phyloP scores from a whole-genome alignment of 1,140 invertebrate species.

The Philotrypesis tridentata region DNA sequence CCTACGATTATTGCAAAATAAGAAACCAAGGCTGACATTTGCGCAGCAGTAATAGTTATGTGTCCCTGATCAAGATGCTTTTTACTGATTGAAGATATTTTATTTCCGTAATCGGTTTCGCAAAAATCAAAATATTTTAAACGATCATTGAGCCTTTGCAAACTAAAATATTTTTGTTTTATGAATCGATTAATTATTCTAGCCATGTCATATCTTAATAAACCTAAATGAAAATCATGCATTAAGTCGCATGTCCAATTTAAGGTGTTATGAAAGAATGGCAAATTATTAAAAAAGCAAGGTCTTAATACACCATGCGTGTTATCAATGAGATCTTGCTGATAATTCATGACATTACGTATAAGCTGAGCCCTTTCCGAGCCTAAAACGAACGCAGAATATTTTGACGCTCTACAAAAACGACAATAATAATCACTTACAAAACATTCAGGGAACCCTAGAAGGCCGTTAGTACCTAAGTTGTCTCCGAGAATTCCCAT shows the following conservation, averaged over 20 bases:
- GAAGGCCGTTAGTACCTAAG: constrained; percentile 43
- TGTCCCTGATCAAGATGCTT: constrained; percentile 32
- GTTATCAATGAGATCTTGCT: constrained; percentile 37
- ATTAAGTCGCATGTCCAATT: constrained; percentile 49
- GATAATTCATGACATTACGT: constrained; percentile 50
- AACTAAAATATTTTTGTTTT: constrained; percentile 40
- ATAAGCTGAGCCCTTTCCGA: constrained; percentile 42
- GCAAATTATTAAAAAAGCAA: constrained; percentile 54
- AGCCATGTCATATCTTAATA: constrained; percentile 51
- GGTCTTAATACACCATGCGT: constrained; percentile 44
- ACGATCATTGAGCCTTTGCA: constrained; percentile 42
- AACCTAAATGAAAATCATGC: constrained; percentile 52
- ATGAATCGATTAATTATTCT: constrained; percentile 48
- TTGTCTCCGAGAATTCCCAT: constrained; percentile 50
- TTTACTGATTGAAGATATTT: constrained; percentile 33
- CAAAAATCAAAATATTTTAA: constrained; percentile 48
- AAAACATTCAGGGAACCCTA: constrained; percentile 48
- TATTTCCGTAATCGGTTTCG: constrained; percentile 39
- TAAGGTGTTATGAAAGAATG: constrained; percentile 44
- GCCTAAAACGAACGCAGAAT: constrained; percentile 21
- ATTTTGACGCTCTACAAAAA: constrained; percentile 51
- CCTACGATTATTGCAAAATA: constrained; percentile 53
- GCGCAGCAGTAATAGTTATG: constrained; percentile 46
- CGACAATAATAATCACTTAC: constrained; percentile 46
- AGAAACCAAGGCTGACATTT: constrained; percentile 52